A percentile compares a stretch with the other conserved stretches of the same genome.
These are phyloP conservation scores for Acipenser ruthenus DNA, from an alignment of 2,797 vertebrate species.

Conservation along the genomic window DNA sequence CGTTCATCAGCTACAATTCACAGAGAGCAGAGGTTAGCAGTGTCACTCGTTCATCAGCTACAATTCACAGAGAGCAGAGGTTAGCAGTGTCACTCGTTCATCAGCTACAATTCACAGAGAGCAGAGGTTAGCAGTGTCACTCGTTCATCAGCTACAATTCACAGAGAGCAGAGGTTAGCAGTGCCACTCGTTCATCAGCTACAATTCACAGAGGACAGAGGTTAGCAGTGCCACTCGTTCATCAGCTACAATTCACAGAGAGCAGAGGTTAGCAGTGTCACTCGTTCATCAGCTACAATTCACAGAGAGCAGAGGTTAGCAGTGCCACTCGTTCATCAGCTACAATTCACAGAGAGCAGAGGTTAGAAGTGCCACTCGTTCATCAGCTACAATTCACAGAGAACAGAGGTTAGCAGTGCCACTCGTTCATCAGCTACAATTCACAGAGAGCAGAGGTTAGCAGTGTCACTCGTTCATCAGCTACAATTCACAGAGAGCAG, in stretches of 20 bases:
- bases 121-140: conserved; percentile 40
- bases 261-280: too few relatives aligned
- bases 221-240: background rate
- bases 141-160: conserved; percentile 42
- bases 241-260: background rate
- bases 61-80: background rate
- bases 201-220: conserved; percentile 55
- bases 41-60: conserved; percentile 72
- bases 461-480: too few relatives aligned
- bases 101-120: conserved; percentile 64
- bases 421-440: conserved; percentile 31
- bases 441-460: conserved; percentile 46
- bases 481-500: conserved; percentile 55
- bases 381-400: conserved; percentile 70
- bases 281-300: conserved; percentile 36
- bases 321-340: conserved; percentile 72
- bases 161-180: conserved; percentile 37
- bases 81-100: conserved; percentile 76
- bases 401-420: conserved; percentile 48
- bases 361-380: conserved; percentile 70
- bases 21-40: conserved; percentile 26
- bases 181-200: too few relatives aligned
- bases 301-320: conserved; percentile 11
- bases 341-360: conserved; percentile 19
- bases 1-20: conserved; percentile 36